These are phyloP conservation scores for Tiliacea aurago DNA, from an alignment of 2,888 invertebrate species.

Conservation along the genomic window DNA sequence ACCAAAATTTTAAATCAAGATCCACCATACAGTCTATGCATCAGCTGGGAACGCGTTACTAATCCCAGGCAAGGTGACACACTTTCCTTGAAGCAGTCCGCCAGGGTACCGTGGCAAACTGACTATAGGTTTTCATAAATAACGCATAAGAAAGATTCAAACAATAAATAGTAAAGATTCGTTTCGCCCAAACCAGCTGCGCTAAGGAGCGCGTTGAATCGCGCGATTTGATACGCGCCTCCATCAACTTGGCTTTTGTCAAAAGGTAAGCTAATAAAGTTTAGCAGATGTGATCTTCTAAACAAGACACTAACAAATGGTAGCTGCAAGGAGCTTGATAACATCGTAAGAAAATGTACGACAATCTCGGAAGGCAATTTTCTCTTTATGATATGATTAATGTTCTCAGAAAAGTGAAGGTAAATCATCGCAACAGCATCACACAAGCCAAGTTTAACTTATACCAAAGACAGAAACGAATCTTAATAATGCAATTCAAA, in stretches of 20 bases:
- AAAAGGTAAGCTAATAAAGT: conserved; percentile 88
- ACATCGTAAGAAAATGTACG: conserved; percentile 76
- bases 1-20: conserved; percentile 66
- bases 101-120: conserved; percentile 79
- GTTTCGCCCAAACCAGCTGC: conserved; percentile 88
- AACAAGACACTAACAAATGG: conserved; percentile 89
- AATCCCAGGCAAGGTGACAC: conserved; percentile 89
- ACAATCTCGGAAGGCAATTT: conserved; percentile 77
- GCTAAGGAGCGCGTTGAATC: conserved; percentile 87
- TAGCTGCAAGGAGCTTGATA: conserved; percentile 77
- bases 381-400: conserved; percentile 78
- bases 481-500: conserved; percentile 68
- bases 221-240: conserved; percentile 89
- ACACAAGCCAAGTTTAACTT: conserved; percentile 18
- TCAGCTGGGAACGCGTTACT: conserved; percentile 83
- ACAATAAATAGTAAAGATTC: conserved; percentile 89
- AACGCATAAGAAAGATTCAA: conserved; percentile 86
- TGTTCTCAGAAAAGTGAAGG: conserved; percentile 61
- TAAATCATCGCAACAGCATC: conserved; percentile 32
- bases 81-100: conserved; percentile 79
- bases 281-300: conserved; percentile 90
- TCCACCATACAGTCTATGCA: conserved; percentile 73
- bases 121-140: conserved; percentile 87
- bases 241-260: conserved; percentile 88
- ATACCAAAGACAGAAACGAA: conserved; percentile 41